Evolutionary conservation across 2,113 vertebrate species (phyloP).

Genomic region (Caloenas nicobarica): DNA sequence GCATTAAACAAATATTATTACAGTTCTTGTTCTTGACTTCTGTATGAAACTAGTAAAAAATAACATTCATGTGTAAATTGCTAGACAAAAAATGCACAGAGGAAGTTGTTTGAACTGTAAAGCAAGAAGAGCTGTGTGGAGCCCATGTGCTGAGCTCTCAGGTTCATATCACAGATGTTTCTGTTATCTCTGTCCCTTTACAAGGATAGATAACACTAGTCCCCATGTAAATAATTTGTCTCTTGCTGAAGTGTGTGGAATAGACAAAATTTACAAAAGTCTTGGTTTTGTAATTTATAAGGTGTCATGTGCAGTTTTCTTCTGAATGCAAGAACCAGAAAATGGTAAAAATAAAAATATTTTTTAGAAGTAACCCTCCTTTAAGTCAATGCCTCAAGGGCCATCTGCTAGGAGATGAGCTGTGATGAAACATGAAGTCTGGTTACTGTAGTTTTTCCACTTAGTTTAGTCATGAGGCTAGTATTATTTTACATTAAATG

Average conservation of each 20-base stretch:
- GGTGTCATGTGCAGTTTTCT: not conserved
- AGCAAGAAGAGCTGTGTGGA: not conserved
- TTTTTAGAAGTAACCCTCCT: not conserved
- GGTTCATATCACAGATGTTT: not conserved
- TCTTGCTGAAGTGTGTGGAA: not conserved
- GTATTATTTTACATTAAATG: not conserved
- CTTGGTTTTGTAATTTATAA: not conserved
- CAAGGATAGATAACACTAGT: not conserved
- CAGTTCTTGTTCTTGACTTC: not conserved
- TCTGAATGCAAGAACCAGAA: not conserved
- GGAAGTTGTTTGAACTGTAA: not conserved
- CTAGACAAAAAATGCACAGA: not conserved
- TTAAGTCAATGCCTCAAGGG: not conserved
- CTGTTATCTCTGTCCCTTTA: not conserved
- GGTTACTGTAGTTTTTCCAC: not conserved
- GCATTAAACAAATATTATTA: not conserved
- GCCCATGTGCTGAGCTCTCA: accelerated
- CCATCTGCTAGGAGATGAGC: not conserved
- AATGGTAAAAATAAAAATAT: not conserved
- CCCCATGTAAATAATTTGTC: not conserved
- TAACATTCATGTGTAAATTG: not conserved
- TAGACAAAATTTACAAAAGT: not conserved
- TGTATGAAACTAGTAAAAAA: not conserved
- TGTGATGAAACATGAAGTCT: not conserved
- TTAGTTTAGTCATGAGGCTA: not conserved